A percentile compares a stretch with the other conserved stretches of the same genome.
These are phyloP conservation scores for Ischnura elegans DNA, from an alignment of 2,888 invertebrate genomes.

Conservation along the genomic window DNA sequence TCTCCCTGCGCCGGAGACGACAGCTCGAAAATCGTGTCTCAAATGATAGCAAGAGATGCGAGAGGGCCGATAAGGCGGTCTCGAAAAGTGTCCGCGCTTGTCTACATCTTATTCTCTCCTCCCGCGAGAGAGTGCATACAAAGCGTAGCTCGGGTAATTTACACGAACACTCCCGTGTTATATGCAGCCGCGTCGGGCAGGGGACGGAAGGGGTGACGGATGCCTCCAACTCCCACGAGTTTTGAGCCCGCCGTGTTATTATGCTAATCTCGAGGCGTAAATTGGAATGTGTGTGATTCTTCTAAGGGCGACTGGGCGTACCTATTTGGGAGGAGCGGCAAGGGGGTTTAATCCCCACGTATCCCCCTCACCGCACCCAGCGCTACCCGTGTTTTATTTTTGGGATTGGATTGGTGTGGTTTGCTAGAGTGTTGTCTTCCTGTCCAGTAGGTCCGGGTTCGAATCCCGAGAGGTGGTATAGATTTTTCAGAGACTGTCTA, in stretches of 20 bases:
- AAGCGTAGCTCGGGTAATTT: neutral
- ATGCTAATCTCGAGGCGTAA: neutral
- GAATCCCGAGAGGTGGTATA: no score
- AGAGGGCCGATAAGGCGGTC: neutral
- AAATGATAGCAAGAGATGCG: conserved; percentile 19
- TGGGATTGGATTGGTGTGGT: no score
- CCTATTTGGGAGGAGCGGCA: neutral
- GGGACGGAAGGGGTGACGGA: neutral
- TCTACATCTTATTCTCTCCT: neutral
- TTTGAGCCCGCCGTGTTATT: neutral
- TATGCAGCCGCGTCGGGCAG: neutral
- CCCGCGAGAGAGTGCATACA: neutral
- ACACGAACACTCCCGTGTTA: neutral
- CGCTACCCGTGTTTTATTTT: neutral
- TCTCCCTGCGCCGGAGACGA: neutral
- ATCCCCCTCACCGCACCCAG: neutral
- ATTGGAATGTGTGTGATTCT: neutral
- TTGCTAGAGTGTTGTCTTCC: no score
- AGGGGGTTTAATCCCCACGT: neutral
- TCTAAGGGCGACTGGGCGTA: neutral
- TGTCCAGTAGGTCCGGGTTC: no score
- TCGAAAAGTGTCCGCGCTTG: neutral
- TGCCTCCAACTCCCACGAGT: neutral
- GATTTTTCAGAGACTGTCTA: no score
- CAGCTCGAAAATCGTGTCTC: conserved; percentile 21